Evolutionary conservation across 23 tunicate species (phyloP), one percentile per base, ranked within the genome.

Genomic region (Ascidia mentula): DNA sequence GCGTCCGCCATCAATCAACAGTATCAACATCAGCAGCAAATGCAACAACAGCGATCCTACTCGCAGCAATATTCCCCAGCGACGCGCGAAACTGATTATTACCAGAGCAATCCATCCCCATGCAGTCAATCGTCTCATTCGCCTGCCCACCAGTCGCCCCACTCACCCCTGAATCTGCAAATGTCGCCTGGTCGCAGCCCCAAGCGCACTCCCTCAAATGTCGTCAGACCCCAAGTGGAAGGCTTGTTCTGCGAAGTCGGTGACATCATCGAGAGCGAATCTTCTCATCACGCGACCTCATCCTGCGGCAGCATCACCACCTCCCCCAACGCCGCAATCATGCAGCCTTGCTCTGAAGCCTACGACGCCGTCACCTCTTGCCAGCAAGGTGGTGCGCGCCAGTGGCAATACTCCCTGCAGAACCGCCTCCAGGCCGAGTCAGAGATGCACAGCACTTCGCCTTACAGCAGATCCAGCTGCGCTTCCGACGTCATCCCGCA

Each of bases 171-270:
- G 40, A 39, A 79, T 34, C 86, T 77, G 72, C 53, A 76, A 46
- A 61, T 30, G 42, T 60, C 74, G 82, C 40, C 73, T 46, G 35
- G 30, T 20, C 33, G 40, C 82, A 77, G 22, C 65, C 87, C 31
- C 46, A 78, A 75, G 80, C 76, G 42, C 83, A 61, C 32, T 12
- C 35, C 72, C 12, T 39, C 79, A n/a, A 38, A 31, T 33, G 78
- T 82, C 9, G 40, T 75, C 33, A 61, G 74, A 3, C 80, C 74
- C 1, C 36, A 73, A 37, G 79, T 32, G 37, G 82, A 75, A 28
- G 91, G 91, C 18, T 38, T 86, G 24, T 79, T 86, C 76, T 77
- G 90, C 36, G 90, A 86, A 40, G 90, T 86, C 38, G 70, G 60
- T 35, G 82, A 60, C 37, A 75, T 75, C 46, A 69, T 38, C 34